A percentile compares a stretch with the other conserved stretches of the same genome.
Evolutionary conservation across 1,140 invertebrate species (phyloP).

Genomic region (Teleopsis dalmanni): DNA sequence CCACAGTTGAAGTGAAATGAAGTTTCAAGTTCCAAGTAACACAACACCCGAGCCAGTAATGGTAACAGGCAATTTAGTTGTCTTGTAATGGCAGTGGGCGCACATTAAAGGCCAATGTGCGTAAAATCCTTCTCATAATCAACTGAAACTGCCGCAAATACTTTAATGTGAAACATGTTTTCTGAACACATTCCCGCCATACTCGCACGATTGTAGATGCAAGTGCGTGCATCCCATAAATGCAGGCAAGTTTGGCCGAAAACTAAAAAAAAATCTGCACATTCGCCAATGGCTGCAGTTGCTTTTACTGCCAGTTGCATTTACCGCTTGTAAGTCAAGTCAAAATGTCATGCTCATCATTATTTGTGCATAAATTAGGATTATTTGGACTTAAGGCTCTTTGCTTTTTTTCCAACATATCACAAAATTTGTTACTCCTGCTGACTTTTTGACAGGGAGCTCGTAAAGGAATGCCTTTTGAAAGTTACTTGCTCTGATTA

Average conservation of each 20-base stretch:
- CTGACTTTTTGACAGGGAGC: too few species aligned
- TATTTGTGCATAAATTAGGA: constrained; percentile 41
- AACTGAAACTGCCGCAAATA: not conserved
- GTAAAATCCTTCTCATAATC: constrained; percentile 3
- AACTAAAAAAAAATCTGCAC: not conserved
- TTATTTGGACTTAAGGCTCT: constrained; percentile 15
- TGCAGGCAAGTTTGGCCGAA: not conserved
- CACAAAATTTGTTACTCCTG: too few species aligned
- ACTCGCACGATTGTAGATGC: not conserved
- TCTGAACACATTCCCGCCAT: too few species aligned
- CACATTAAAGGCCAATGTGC: not conserved
- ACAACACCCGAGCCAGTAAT: not conserved
- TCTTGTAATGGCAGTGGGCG: not conserved
- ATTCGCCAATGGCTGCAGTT: not conserved
- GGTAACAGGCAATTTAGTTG: not conserved
- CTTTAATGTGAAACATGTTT: too few species aligned
- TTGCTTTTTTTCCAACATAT: not conserved
- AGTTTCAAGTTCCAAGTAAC: not conserved
- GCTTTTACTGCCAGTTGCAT: not conserved
- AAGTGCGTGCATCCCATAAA: not conserved
- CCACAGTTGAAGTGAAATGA: not conserved
- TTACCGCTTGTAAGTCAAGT: not conserved
- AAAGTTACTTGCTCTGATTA: too few species aligned
- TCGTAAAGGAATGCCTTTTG: too few species aligned
- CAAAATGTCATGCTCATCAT: constrained; percentile 29